These are phyloP conservation scores for Carapus acus DNA, from an alignment of 2,797 vertebrate species.

Conservation along the genomic window DNA sequence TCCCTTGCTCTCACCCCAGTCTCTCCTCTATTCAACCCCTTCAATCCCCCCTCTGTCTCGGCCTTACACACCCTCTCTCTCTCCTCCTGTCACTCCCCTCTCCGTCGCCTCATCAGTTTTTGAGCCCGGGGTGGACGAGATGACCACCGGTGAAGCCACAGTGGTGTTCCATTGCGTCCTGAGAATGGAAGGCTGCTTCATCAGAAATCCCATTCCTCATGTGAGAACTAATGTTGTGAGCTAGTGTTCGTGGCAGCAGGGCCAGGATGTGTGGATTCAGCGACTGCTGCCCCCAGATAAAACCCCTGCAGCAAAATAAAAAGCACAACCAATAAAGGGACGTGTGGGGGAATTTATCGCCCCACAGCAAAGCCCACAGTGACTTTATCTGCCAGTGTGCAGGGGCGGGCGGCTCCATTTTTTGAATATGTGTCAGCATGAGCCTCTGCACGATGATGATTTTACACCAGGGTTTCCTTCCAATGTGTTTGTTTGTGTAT, in stretches of 20 bases:
- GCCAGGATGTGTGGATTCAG: slow-evolving; percentile 54
- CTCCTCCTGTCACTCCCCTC: slow-evolving; percentile 17
- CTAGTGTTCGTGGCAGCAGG: slow-evolving; percentile 46
- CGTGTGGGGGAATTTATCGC: slow-evolving; percentile 45
- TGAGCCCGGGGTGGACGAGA: slow-evolving; percentile 56
- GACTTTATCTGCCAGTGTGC: slow-evolving; percentile 57
- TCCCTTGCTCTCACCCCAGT: slow-evolving; percentile 42
- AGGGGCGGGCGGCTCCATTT: slow-evolving; percentile 52
- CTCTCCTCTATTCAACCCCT: slow-evolving; percentile 42
- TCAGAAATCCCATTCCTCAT: slow-evolving; percentile 65
- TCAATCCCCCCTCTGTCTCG: slow-evolving; percentile 40
- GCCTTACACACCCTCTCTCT: slow-evolving; percentile 7
- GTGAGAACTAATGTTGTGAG: slow-evolving; percentile 56
- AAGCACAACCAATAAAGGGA: slow-evolving; percentile 55
- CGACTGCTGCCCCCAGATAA: slow-evolving; percentile 62
- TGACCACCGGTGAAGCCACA: slow-evolving; percentile 55
- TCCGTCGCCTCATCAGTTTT: slow-evolving; percentile 36
- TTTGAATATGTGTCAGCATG: slow-evolving; percentile 43
- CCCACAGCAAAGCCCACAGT: slow-evolving; percentile 31
- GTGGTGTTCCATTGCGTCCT: slow-evolving; percentile 58
- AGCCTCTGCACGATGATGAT: slow-evolving; percentile 46
- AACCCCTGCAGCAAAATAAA: slow-evolving; percentile 56
- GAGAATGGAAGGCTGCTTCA: slow-evolving; percentile 59
- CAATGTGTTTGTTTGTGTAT: too few species aligned
- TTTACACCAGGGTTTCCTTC: too few species aligned